A percentile compares a stretch with the other conserved stretches of the same genome.
Evolutionary conservation across 1,140 invertebrate genomes (phyloP).

Genomic region (Aporrectodea caliginosa): DNA sequence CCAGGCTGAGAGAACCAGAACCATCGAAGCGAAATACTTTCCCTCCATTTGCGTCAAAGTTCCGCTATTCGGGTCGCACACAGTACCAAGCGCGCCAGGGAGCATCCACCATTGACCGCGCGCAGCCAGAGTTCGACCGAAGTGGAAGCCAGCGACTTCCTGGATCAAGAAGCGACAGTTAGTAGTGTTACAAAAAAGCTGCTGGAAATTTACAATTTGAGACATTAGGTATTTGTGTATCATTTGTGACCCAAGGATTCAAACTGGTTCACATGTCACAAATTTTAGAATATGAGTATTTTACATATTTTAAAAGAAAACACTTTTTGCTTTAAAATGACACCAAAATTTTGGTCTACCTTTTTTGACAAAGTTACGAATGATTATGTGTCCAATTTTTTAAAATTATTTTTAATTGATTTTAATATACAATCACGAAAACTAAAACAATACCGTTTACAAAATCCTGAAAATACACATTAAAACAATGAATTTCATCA

Average conservation of each 20-base stretch:
- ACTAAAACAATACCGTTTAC: too few relatives aligned
- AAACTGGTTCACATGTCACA: not conserved
- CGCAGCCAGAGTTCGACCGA: constrained; percentile 81
- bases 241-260: not conserved
- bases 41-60: constrained; percentile 85
- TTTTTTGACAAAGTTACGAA: too few relatives aligned
- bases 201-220: too few relatives aligned
- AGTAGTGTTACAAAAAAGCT: too few relatives aligned
- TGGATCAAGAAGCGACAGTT: constrained; percentile 18
- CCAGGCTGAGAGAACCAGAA: constrained; percentile 29
- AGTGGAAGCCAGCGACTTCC: constrained; percentile 65
- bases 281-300: not conserved
- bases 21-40: constrained; percentile 57
- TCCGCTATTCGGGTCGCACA: constrained; percentile 91
- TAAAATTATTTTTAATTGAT: too few relatives aligned
- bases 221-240: too few relatives aligned
- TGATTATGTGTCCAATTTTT: too few relatives aligned
- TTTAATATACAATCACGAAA: too few relatives aligned
- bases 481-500: too few relatives aligned
- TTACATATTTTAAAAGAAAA: not conserved
- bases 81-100: constrained; percentile 89
- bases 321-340: not conserved
- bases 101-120: constrained; percentile 67
- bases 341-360: too few relatives aligned
- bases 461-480: too few relatives aligned